These are phyloP conservation scores for Eupithecia abbreviata DNA, from an alignment of 2,888 invertebrate species.

Conservation along the genomic window DNA sequence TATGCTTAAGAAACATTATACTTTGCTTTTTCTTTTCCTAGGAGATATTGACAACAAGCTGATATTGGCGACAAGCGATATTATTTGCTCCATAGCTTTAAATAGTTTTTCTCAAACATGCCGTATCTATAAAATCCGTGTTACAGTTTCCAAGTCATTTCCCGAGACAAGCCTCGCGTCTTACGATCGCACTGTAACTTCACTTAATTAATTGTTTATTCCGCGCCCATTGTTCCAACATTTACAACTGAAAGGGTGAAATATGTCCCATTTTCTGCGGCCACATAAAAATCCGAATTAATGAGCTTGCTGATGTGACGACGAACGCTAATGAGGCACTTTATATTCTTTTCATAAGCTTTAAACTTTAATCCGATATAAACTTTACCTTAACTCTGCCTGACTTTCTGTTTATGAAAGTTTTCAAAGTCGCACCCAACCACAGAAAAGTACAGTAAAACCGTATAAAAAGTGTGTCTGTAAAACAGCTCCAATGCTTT, in stretches of 20 bases:
- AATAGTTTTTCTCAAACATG: neutral
- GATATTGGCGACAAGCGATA: neutral
- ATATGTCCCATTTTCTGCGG: slow-evolving; percentile 15
- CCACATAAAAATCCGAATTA: slow-evolving; percentile 18
- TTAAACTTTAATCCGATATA: slow-evolving; percentile 3
- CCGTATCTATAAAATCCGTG: neutral
- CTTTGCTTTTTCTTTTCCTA: neutral
- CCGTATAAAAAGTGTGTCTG: neutral
- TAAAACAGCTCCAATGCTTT: neutral
- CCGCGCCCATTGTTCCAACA: slow-evolving; percentile 3
- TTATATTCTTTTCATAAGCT: slow-evolving; percentile 16
- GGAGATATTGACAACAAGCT: neutral
- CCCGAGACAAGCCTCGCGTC: slow-evolving; percentile 42
- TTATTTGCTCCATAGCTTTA: neutral
- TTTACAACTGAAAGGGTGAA: slow-evolving; percentile 22
- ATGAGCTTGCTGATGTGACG: slow-evolving; percentile 28
- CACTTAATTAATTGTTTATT: slow-evolving; percentile 50
- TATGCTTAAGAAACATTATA: neutral
- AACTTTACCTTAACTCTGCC: neutral
- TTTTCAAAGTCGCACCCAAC: neutral
- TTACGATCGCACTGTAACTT: slow-evolving; percentile 38
- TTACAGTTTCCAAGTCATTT: slow-evolving; percentile 44
- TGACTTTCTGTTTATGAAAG: neutral
- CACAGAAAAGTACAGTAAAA: neutral
- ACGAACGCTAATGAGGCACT: slow-evolving; percentile 27